Percentiles rank a stretch among this genome's conserved stretches.
Evolutionary conservation across 1,140 invertebrate genomes (phyloP).

Genomic region (Aricia agestis): DNA sequence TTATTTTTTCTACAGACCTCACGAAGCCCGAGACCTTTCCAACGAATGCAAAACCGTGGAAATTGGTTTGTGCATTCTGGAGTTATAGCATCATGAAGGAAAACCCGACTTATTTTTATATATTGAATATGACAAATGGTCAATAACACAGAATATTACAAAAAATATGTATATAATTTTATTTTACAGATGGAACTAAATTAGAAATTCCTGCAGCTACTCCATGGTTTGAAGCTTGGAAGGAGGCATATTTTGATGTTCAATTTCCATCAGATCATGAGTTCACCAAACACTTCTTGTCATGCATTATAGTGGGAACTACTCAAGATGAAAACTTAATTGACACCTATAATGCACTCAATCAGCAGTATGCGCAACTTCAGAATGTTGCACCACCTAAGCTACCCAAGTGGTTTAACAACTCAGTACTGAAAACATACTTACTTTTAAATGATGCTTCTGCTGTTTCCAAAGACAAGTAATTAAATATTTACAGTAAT

Average conservation of each 20-base stretch:
- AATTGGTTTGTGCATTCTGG: too few species aligned
- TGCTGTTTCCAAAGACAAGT: conserved; percentile 56
- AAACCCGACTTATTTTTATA: too few species aligned
- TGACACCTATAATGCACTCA: conserved; percentile 85
- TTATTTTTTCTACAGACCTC: too few species aligned
- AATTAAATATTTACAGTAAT: conserved; percentile 15
- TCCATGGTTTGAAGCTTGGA: conserved; percentile 98
- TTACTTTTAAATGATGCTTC: conserved; percentile 89
- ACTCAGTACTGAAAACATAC: conserved; percentile 91
- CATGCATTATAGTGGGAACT: conserved; percentile 91
- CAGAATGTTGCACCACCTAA: conserved; percentile 85
- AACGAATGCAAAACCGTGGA: too few species aligned
- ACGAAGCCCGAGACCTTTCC: too few species aligned
- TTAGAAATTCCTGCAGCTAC: conserved; percentile 84
- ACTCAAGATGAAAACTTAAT: conserved; percentile 88
- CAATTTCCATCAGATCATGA: conserved; percentile 96
- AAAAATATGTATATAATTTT: neutral
- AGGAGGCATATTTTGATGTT: conserved; percentile 92
- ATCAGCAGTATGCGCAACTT: conserved; percentile 87
- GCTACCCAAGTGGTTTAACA: conserved; percentile 94
- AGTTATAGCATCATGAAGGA: too few species aligned
- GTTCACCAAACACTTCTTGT: conserved; percentile 95
- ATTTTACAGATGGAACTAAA: conserved; percentile 66
- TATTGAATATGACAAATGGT: neutral
- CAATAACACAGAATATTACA: neutral